Percentiles rank a stretch among this genome's conserved stretches.
These are phyloP conservation scores for Ypsolopha sequella DNA, from an alignment of 2,888 invertebrate species.

Conservation along the genomic window DNA sequence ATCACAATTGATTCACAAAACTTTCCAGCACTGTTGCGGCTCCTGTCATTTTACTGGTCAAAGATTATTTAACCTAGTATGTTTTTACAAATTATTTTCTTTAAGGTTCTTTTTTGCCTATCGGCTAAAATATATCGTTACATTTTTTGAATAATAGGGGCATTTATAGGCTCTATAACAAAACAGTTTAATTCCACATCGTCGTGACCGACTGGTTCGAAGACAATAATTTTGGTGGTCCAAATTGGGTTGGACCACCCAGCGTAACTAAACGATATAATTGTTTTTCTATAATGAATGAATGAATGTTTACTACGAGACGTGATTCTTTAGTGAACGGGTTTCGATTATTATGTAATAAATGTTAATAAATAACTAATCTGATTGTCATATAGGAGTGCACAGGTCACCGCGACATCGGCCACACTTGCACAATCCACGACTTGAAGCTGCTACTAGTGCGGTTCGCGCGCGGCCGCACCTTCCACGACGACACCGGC, in stretches of 20 bases:
- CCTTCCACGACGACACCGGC: constrained; percentile 97
- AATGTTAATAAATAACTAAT: too few species aligned
- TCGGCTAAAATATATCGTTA: not conserved
- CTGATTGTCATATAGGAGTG: constrained; percentile 59
- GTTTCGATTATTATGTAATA: constrained; percentile 10
- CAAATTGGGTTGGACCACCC: constrained; percentile 34
- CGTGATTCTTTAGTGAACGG: constrained; percentile 16
- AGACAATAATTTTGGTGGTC: constrained; percentile 39
- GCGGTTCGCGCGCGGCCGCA: constrained; percentile 93
- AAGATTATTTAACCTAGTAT: too few species aligned
- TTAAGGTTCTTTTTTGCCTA: too few species aligned
- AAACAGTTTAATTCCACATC: constrained; percentile 13
- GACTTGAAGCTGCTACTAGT: constrained; percentile 91
- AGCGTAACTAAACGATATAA: constrained; percentile 28
- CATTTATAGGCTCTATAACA: constrained; percentile 6
- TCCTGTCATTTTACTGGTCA: too few species aligned
- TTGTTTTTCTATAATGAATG: constrained; percentile 45
- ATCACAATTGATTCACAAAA: too few species aligned
- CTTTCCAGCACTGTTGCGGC: too few species aligned
- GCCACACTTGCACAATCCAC: constrained; percentile 87
- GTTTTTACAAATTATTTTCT: not conserved
- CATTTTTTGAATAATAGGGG: not conserved
- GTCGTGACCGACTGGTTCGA: constrained; percentile 27
- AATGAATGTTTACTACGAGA: constrained; percentile 30
- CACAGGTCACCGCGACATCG: constrained; percentile 82